Percentiles rank a stretch among this genome's conserved stretches.
phyloP scores from a whole-genome alignment of 1,140 invertebrate genomes.

The Triops cancriformis region DNA sequence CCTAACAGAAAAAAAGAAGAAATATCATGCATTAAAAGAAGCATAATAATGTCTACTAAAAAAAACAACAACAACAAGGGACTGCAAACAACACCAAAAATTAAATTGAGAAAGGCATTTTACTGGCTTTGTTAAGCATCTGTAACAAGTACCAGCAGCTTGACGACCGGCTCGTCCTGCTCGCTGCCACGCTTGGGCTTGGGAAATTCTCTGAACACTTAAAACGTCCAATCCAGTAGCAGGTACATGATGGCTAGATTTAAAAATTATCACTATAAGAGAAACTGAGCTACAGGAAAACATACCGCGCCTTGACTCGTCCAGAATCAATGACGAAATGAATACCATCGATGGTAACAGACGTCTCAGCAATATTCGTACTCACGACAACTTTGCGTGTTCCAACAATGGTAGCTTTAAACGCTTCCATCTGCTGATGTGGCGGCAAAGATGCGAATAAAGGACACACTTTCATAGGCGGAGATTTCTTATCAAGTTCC shows the following conservation, averaged over 20 bases:
- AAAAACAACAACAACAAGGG: too few species aligned
- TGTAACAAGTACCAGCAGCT: conserved; percentile 69
- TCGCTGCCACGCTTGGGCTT: conserved; percentile 86
- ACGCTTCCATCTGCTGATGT: conserved; percentile 67
- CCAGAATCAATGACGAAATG: conserved; percentile 91
- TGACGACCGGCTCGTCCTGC: conserved; percentile 83
- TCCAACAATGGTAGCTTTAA: conserved; percentile 54
- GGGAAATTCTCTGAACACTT: conserved; percentile 72
- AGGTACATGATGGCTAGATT: conserved; percentile 58
- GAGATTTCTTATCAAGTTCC: conserved; percentile 44
- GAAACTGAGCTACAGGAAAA: background rate
- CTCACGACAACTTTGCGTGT: conserved; percentile 82
- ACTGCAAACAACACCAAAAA: too few species aligned
- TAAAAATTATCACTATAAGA: background rate
- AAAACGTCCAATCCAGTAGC: conserved; percentile 74
- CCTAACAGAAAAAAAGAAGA: conserved; percentile 39
- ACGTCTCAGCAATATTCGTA: conserved; percentile 98
- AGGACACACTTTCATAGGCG: conserved; percentile 59
- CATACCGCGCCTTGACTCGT: conserved; percentile 76
- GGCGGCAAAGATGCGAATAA: conserved; percentile 74
- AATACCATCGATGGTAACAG: conserved; percentile 85
- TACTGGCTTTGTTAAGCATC: conserved; percentile 57
- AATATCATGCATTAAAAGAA: too few species aligned
- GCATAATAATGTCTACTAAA: too few species aligned
- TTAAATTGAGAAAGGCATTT: background rate